Percentiles rank a stretch among this genome's conserved stretches.
These are phyloP conservation scores for Podargus strigoides DNA, from an alignment of 2,797 vertebrate species.

Conservation along the genomic window DNA sequence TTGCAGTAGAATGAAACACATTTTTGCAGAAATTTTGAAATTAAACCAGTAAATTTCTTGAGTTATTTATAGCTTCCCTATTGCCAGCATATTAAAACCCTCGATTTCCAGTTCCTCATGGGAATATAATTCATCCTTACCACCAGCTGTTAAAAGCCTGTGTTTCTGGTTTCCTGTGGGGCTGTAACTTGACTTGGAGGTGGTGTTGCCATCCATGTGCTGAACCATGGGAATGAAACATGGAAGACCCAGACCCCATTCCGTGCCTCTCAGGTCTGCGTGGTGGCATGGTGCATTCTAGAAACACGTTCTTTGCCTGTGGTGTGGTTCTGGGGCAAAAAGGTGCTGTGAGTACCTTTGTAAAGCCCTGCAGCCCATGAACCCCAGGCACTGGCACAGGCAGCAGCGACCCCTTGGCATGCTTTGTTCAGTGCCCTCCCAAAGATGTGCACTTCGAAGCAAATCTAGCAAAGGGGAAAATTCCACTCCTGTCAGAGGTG, in stretches of 20 bases:
- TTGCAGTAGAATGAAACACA: fast-evolving
- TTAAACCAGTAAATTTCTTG: not conserved
- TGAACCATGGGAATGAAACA: not conserved
- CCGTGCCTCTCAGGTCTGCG: fast-evolving
- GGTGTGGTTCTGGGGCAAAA: not conserved
- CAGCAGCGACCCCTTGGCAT: not conserved
- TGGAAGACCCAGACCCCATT: not conserved
- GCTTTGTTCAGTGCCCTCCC: not conserved
- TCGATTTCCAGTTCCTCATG: not conserved
- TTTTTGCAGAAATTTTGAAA: not conserved
- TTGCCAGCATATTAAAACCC: not conserved
- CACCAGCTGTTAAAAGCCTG: not conserved
- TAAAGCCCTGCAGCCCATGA: not conserved
- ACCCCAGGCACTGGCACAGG: not conserved
- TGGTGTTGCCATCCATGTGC: not conserved
- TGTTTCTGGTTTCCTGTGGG: not conserved
- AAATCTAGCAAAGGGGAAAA: not conserved
- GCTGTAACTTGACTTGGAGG: not conserved
- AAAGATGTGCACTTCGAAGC: not conserved
- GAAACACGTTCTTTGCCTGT: fast-evolving
- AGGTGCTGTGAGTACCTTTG: not conserved
- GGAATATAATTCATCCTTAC: not conserved
- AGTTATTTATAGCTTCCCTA: not conserved
- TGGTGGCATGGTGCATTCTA: fast-evolving
- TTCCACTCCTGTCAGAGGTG: not conserved